phyloP scores from a whole-genome alignment of 2,888 invertebrate species.

The Poecilus cupreus region DNA sequence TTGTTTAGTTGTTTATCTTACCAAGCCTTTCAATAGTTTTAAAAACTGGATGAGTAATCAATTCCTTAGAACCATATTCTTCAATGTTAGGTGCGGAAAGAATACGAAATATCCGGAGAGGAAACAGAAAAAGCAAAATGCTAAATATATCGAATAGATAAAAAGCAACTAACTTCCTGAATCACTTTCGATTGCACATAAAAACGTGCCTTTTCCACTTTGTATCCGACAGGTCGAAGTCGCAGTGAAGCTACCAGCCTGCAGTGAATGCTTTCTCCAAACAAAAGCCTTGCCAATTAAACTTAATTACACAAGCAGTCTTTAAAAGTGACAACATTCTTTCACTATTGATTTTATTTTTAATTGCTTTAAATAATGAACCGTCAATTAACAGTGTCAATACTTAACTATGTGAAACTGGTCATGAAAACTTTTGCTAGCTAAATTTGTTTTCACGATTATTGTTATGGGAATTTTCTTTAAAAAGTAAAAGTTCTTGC shows the following conservation, averaged over 20 bases:
- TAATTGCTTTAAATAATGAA: conserved; percentile 15
- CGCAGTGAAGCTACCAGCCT: neutral
- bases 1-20: no score
- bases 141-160: neutral
- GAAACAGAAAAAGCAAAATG: conserved; percentile 13
- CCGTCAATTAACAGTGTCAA: conserved; percentile 6
- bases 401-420: neutral
- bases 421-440: no score
- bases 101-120: conserved; percentile 4
- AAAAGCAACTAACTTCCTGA: neutral
- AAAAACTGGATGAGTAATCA: no score
- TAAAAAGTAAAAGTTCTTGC: no score
- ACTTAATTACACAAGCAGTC: conserved; percentile 37
- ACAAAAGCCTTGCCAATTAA: conserved; percentile 35
- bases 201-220: neutral
- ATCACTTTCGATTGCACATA: conserved; percentile 5
- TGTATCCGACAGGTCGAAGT: neutral
- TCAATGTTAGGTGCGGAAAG: neutral
- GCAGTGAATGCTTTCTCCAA: conserved; percentile 20
- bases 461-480: no score
- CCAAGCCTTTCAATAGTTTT: no score
- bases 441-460: no score
- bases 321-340: conserved; percentile 44
- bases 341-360: conserved; percentile 34
- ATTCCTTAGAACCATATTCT: no score